Percentiles rank a stretch among this genome's conserved stretches.
Conservation (phyloP, 2,797 vertebrate genomes). For the Helostoma temminkii region DNA sequence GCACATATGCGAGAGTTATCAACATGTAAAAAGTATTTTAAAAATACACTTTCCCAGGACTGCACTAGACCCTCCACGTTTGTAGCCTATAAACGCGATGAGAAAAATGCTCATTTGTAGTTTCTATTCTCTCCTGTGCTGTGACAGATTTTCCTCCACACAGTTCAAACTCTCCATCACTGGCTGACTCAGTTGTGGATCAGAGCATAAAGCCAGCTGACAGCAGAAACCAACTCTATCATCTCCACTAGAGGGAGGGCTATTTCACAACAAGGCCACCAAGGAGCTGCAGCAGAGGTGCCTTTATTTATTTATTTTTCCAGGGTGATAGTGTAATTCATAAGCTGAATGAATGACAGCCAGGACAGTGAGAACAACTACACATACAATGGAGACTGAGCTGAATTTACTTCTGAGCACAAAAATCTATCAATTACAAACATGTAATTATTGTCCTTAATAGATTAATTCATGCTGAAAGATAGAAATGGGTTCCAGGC, state of each 20-base stretch:
- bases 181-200: slow-evolving; percentile 57
- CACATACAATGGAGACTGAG: slow-evolving; percentile 62
- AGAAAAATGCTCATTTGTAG: background rate
- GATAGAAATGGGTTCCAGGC: slow-evolving; percentile 79
- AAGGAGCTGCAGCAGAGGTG: slow-evolving; percentile 61
- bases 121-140: slow-evolving; percentile 2
- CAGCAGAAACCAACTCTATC: slow-evolving; percentile 59
- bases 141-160: slow-evolving; percentile 7
- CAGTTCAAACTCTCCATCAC: slow-evolving; percentile 28
- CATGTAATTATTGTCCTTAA: slow-evolving; percentile 80
- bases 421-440: slow-evolving; percentile 78
- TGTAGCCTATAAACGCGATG: background rate
- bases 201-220: slow-evolving; percentile 49
- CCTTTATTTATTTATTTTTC: slow-evolving; percentile 64
- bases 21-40: too few species aligned
- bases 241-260: slow-evolving; percentile 87
- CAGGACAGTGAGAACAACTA: slow-evolving; percentile 67
- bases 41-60: background rate
- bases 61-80: background rate
- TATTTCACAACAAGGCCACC: slow-evolving; percentile 80
- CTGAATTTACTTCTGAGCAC: slow-evolving; percentile 58
- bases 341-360: slow-evolving; percentile 77
- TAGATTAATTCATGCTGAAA: slow-evolving; percentile 82
- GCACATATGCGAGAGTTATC: background rate
- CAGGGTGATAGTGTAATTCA: slow-evolving; percentile 70